phyloP scores from a whole-genome alignment of 1,140 invertebrate species.

The Drosophila takahashii region DNA sequence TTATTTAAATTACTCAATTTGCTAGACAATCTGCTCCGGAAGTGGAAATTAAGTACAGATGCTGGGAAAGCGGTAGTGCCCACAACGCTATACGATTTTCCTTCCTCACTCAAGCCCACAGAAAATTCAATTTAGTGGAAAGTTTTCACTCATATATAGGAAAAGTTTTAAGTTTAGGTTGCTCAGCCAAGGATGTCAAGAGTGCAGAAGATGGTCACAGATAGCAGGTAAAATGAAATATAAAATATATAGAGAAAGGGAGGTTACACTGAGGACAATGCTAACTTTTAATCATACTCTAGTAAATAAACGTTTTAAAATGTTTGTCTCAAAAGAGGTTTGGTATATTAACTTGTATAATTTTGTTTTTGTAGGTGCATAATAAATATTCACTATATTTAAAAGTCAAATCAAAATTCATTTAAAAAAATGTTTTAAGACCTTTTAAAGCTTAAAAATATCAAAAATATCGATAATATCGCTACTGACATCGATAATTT shows the following conservation, averaged over 20 bases:
- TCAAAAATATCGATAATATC: too few species aligned
- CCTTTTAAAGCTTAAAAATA: too few species aligned
- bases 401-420: too few species aligned
- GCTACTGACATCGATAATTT: too few species aligned
- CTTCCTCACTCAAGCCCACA: constrained; percentile 4
- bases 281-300: not conserved
- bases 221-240: constrained; percentile 31
- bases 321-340: too few species aligned
- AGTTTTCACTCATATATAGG: constrained; percentile 20
- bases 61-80: constrained; percentile 8
- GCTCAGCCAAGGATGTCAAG: constrained; percentile 27
- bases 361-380: too few species aligned
- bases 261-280: not conserved
- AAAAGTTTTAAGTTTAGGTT: constrained; percentile 57
- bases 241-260: not conserved
- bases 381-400: too few species aligned
- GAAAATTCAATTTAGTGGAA: constrained; percentile 56
- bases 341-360: too few species aligned
- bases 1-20: constrained; percentile 76
- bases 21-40: constrained; percentile 50
- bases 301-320: too few species aligned
- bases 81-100: not conserved
- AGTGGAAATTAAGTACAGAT: constrained; percentile 64
- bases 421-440: too few species aligned
- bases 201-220: constrained; percentile 15